A percentile compares a stretch with the other conserved stretches of the same genome.
These are phyloP conservation scores for Thamnophis sirtalis DNA, from an alignment of 2,113 vertebrate genomes.

Conservation along the genomic window DNA sequence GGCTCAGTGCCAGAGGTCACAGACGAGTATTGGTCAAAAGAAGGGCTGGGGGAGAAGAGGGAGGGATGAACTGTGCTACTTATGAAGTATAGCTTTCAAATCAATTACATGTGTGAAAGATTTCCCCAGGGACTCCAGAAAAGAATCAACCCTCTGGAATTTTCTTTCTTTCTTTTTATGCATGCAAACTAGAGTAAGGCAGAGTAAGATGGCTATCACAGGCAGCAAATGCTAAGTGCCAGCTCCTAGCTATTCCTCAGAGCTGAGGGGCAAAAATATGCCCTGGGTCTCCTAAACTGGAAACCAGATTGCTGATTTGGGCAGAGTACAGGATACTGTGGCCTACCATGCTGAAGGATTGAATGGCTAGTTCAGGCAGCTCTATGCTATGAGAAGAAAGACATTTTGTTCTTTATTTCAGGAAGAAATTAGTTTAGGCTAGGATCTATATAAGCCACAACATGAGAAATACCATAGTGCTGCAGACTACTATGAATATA, in stretches of 20 bases:
- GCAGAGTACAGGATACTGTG: not conserved
- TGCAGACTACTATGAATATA: not conserved
- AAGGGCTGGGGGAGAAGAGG: not conserved
- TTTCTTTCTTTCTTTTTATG: not conserved
- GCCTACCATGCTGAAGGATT: not conserved
- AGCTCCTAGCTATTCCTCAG: not conserved
- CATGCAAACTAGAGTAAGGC: not conserved
- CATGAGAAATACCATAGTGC: not conserved
- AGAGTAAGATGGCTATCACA: not conserved
- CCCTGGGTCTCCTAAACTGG: not conserved
- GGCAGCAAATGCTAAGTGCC: not conserved
- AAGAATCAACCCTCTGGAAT: not conserved
- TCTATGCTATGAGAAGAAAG: not conserved
- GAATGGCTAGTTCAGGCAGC: not conserved
- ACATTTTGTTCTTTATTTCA: not conserved
- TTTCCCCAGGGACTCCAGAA: not conserved
- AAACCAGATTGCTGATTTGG: not conserved
- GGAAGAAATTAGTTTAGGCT: not conserved
- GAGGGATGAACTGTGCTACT: not conserved
- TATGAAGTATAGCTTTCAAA: constrained; percentile 13
- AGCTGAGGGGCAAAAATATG: not conserved
- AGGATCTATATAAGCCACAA: not conserved
- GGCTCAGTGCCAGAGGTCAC: not conserved
- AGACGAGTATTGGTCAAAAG: not conserved
- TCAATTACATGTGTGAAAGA: constrained; percentile 19